These are phyloP conservation scores for Hermodice carunculata DNA, from an alignment of 2,888 invertebrate species.

Conservation along the genomic window DNA sequence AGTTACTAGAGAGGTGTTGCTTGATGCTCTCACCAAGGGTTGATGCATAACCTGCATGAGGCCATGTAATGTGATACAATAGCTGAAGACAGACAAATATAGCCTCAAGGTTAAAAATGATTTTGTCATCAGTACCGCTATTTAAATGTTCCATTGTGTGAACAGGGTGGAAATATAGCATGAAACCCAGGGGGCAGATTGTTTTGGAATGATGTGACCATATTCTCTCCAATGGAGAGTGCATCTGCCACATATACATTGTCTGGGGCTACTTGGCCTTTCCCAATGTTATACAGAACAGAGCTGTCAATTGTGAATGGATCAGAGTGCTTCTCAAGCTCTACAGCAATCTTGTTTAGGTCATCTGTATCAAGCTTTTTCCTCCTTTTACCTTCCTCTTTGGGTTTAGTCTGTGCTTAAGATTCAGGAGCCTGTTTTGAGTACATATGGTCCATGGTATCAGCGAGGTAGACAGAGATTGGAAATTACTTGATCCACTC, in stretches of 20 bases:
- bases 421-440: neutral
- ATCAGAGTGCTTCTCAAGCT: constrained; percentile 3
- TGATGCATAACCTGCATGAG: neutral
- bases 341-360: neutral
- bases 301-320: neutral
- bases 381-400: neutral
- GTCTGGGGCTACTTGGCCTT: constrained; percentile 3
- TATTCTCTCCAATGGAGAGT: neutral
- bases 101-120: neutral
- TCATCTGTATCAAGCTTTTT: constrained; percentile 15
- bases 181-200: too few species aligned
- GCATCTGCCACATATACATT: constrained; percentile 9
- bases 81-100: neutral
- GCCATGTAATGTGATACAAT: neutral
- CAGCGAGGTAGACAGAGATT: neutral
- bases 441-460: neutral
- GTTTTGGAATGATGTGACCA: too few species aligned
- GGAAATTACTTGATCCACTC: neutral
- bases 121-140: neutral
- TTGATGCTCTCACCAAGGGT: neutral
- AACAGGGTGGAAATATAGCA: neutral
- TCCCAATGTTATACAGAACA: constrained; percentile 9
- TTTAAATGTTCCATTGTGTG: constrained; percentile 1
- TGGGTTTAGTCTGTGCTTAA: neutral
- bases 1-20: neutral